Evolutionary conservation across 2,113 vertebrate genomes (phyloP).

Genomic region (Acrocephalus kingi): DNA sequence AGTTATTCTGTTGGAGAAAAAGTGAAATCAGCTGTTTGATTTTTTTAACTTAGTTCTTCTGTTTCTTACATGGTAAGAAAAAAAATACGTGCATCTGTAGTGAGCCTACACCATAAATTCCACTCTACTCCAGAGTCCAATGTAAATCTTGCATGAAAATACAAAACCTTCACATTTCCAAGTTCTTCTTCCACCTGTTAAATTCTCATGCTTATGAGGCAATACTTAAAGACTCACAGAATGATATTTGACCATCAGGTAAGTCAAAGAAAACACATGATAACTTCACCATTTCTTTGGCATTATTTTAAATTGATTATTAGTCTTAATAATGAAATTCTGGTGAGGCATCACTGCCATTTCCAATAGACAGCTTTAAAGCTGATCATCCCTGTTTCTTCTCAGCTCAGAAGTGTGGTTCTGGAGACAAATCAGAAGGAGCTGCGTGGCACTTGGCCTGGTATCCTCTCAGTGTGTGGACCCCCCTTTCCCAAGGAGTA

Average conservation of each 20-base stretch:
- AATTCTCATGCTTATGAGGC: neutral
- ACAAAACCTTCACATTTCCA: neutral
- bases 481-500: neutral
- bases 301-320: neutral
- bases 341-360: neutral
- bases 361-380: neutral
- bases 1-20: neutral
- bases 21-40: neutral
- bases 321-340: neutral
- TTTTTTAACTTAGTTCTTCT: neutral
- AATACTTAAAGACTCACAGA: neutral
- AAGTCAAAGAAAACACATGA: neutral
- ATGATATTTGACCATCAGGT: neutral
- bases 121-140: neutral
- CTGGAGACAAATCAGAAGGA: neutral
- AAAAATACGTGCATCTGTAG: fast-evolving
- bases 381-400: neutral
- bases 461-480: neutral
- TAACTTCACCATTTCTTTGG: neutral
- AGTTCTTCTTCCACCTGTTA: neutral
- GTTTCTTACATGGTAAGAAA: neutral
- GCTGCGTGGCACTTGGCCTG: neutral
- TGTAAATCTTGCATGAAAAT: neutral
- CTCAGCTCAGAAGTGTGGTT: neutral
- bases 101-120: neutral